These are phyloP conservation scores for Pherbina coryleti DNA, from an alignment of 2,888 invertebrate genomes.

Conservation along the genomic window DNA sequence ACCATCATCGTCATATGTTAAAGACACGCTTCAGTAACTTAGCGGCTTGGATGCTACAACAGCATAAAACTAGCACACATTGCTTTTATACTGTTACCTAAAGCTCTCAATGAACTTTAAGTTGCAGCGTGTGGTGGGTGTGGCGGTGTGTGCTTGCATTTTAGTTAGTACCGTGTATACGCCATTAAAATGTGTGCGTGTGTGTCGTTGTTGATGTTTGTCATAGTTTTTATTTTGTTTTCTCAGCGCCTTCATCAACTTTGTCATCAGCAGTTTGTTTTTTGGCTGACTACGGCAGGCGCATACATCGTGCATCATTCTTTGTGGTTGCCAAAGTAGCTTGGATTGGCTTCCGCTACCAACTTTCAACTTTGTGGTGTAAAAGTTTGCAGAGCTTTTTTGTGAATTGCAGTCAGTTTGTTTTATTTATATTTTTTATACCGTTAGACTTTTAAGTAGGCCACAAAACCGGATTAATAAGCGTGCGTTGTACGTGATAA, in stretches of 20 bases:
- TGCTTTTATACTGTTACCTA: not conserved
- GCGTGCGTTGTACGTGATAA: no score
- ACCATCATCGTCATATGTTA: not conserved
- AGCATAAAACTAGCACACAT: no score
- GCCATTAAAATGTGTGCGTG: not conserved
- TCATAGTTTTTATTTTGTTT: not conserved
- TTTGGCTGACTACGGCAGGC: not conserved
- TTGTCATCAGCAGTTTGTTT: conserved; percentile 3
- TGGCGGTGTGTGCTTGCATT: not conserved
- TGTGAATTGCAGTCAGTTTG: no score
- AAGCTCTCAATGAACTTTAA: conserved; percentile 2
- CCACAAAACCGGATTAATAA: no score
- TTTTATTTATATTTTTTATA: no score
- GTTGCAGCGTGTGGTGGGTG: not conserved
- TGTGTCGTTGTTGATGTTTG: not conserved
- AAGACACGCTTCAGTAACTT: not conserved
- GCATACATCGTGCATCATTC: not conserved
- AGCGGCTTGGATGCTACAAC: no score
- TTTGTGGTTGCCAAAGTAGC: not conserved
- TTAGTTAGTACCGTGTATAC: not conserved
- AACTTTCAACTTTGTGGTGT: not conserved
- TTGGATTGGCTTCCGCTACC: not conserved
- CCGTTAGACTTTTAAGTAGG: no score
- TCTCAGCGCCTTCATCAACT: not conserved
- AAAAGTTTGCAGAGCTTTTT: not conserved